Percentiles rank a stretch among this genome's conserved stretches.
These are phyloP conservation scores for Tapera naevia DNA, from an alignment of 2,797 vertebrate species.

Conservation along the genomic window DNA sequence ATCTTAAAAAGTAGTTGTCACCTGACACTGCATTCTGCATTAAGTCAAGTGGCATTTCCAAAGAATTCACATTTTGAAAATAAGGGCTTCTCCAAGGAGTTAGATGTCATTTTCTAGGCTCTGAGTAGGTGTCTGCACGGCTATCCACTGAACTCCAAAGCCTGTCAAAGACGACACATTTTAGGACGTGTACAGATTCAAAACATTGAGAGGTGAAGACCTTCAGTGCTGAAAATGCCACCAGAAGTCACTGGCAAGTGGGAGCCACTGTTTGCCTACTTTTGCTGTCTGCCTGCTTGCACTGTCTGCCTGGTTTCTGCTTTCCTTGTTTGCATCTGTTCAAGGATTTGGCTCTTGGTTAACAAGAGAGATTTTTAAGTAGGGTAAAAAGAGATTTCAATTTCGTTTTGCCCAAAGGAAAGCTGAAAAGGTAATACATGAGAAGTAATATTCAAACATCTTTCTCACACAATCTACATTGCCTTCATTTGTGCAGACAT, in stretches of 20 bases:
- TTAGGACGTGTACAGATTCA: not conserved
- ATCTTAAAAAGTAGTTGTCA: not conserved
- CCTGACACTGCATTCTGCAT: not conserved
- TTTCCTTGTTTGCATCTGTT: not conserved
- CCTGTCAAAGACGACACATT: not conserved
- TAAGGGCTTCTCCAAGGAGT: not conserved
- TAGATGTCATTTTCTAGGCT: not conserved
- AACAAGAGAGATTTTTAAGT: not conserved
- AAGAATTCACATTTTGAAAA: not conserved
- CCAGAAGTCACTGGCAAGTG: not conserved
- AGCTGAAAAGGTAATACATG: not conserved
- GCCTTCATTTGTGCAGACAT: not conserved
- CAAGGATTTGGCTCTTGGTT: not conserved
- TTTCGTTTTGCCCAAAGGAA: not conserved
- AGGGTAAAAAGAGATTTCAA: not conserved
- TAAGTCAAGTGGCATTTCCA: not conserved
- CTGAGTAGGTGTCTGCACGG: not conserved
- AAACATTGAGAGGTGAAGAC: not conserved
- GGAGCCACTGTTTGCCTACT: accelerated
- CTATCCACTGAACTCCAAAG: not conserved
- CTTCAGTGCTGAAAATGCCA: not conserved
- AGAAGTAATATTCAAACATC: not conserved
- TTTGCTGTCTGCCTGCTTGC: accelerated
- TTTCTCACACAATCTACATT: not conserved
- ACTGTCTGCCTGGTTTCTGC: not conserved